Percentiles rank a stretch among this genome's conserved stretches.
Conservation (phyloP, 1,140 invertebrate species). For the Oncopodura yosiiana region DNA sequence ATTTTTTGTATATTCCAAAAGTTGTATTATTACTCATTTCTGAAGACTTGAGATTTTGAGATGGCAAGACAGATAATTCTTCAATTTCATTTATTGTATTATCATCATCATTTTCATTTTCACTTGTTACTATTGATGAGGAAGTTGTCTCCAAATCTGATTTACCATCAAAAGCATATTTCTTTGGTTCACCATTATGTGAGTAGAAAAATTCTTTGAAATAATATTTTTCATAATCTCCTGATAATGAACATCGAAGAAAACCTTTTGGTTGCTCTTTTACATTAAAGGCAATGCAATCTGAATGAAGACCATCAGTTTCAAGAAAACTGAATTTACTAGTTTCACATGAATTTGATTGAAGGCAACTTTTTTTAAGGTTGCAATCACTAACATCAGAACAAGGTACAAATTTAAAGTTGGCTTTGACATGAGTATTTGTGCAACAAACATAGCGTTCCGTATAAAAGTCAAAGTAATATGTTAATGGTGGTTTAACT, state of each 20-base stretch:
- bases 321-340: neutral
- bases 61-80: too few species aligned
- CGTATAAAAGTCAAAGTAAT: constrained; percentile 13
- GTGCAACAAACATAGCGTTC: constrained; percentile 15
- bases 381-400: constrained; percentile 12
- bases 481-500: constrained; percentile 6
- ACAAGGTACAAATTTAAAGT: constrained; percentile 11
- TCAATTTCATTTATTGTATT: too few species aligned
- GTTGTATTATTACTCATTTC: neutral
- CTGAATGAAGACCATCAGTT: neutral
- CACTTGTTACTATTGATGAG: too few species aligned
- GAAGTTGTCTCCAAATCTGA: too few species aligned
- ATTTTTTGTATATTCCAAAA: neutral
- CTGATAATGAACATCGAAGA: constrained; percentile 9
- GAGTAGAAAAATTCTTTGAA: constrained; percentile 9
- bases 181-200: neutral
- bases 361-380: constrained; percentile 5
- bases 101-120: too few species aligned
- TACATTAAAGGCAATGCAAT: constrained; percentile 15
- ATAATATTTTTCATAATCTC: constrained; percentile 9
- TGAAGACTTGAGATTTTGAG: neutral
- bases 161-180: too few species aligned
- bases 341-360: neutral
- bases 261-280: constrained; percentile 8
- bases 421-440: constrained; percentile 1